Conservation (phyloP, 64 coral and sea anemone species). For the Stichodactyla helianthus region DNA sequence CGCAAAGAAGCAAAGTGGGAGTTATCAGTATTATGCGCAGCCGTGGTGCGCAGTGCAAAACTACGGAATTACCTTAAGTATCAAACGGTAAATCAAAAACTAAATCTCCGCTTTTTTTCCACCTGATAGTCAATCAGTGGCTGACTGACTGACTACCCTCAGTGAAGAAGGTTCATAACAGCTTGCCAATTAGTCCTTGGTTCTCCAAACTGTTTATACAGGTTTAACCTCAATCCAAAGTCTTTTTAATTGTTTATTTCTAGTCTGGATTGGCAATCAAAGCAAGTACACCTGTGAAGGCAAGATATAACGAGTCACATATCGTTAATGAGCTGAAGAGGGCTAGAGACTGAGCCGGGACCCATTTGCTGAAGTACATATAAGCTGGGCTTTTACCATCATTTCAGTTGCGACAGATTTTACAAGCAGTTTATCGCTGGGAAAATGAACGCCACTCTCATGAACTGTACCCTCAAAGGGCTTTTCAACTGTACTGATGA, state of each 20-base stretch:
- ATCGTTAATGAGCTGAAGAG: not conserved
- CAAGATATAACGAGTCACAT: too few relatives aligned
- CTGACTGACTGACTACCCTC: not conserved
- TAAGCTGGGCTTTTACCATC: not conserved
- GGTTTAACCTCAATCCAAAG: not conserved
- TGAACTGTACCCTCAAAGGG: not conserved
- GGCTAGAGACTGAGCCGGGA: not conserved
- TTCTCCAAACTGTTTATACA: not conserved
- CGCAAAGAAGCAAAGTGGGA: too few relatives aligned
- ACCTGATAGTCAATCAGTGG: not conserved
- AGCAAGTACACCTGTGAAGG: not conserved
- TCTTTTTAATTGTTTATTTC: not conserved
- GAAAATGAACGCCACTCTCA: not conserved
- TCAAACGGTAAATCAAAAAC: too few relatives aligned
- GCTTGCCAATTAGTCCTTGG: not conserved
- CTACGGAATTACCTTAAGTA: too few relatives aligned
- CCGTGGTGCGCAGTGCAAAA: too few relatives aligned
- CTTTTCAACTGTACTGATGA: not conserved
- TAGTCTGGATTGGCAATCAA: not conserved
- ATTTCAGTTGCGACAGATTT: not conserved
- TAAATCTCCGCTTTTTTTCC: not conserved
- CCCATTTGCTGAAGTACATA: not conserved
- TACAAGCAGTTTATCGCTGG: not conserved
- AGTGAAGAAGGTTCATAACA: not conserved
- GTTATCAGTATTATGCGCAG: too few relatives aligned